These are phyloP conservation scores for Ondatra zibethicus DNA, from an alignment of 2,113 vertebrate species.

Conservation along the genomic window DNA sequence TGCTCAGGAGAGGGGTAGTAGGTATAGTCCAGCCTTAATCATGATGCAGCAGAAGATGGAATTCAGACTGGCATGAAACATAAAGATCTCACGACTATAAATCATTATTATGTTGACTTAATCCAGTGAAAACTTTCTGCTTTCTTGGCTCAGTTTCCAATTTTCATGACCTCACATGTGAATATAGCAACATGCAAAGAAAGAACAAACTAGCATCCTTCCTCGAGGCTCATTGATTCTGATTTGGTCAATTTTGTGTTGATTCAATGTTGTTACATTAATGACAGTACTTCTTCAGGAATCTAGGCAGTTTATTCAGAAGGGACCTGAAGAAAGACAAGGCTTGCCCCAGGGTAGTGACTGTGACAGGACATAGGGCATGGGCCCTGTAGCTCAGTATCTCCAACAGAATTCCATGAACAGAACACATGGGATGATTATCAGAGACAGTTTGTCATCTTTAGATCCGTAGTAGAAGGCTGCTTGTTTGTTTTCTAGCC, in stretches of 20 bases:
- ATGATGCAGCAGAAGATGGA: neutral
- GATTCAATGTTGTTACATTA: neutral
- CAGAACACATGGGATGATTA: fast-evolving
- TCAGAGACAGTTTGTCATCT: neutral
- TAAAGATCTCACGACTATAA: neutral
- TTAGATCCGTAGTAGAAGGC: no score
- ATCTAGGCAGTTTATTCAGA: no score
- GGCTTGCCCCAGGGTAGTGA: neutral
- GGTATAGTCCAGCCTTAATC: neutral
- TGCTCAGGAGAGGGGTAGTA: neutral
- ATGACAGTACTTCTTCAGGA: no score
- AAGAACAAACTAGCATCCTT: neutral
- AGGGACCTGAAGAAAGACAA: neutral
- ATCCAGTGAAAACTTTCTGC: no score
- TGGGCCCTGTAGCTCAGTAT: neutral
- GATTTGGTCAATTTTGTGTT: neutral
- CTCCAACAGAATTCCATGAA: neutral
- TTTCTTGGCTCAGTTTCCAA: neutral
- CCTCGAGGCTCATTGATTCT: neutral
- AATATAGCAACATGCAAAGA: neutral
- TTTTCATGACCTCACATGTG: no score
- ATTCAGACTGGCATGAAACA: neutral
- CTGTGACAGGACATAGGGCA: fast-evolving
- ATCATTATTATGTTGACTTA: neutral
- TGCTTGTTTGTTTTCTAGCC: no score